These are phyloP conservation scores for Idaea biselata DNA, from an alignment of 2,888 invertebrate genomes.

Conservation along the genomic window DNA sequence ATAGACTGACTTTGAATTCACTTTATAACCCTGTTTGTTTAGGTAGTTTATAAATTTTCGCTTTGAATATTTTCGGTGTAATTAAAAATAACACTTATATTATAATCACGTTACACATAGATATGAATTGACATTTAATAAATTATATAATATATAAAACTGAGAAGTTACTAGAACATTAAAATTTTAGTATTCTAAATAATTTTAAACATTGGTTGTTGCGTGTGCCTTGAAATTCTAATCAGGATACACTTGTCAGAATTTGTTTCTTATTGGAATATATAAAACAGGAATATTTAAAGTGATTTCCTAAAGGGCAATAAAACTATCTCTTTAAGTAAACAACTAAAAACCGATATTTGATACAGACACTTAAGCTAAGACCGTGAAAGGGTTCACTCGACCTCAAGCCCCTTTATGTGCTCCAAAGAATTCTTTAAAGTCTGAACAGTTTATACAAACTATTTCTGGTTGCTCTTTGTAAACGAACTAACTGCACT, in stretches of 20 bases:
- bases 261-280: not conserved
- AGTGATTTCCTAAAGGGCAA: too few species aligned
- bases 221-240: not conserved
- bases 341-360: not conserved
- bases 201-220: not conserved
- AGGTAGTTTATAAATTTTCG: slow-evolving; percentile 43
- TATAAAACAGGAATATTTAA: not conserved
- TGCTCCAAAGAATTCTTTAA: slow-evolving; percentile 35
- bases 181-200: not conserved
- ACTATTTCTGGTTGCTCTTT: slow-evolving; percentile 53
- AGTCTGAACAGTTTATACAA: slow-evolving; percentile 47
- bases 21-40: slow-evolving; percentile 45
- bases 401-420: slow-evolving; percentile 21
- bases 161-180: not conserved
- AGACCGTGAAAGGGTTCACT: slow-evolving; percentile 16
- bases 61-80: slow-evolving; percentile 31
- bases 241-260: not conserved
- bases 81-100: slow-evolving; percentile 13
- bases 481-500: slow-evolving; percentile 60
- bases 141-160: not conserved
- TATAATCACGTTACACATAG: slow-evolving; percentile 6
- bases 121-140: slow-evolving; percentile 8
- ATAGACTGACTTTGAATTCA: slow-evolving; percentile 54
- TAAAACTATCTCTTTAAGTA: not conserved
- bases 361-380: not conserved